phyloP scores from a whole-genome alignment of 2,113 vertebrate genomes.

The Oxyruncus cristatus region DNA sequence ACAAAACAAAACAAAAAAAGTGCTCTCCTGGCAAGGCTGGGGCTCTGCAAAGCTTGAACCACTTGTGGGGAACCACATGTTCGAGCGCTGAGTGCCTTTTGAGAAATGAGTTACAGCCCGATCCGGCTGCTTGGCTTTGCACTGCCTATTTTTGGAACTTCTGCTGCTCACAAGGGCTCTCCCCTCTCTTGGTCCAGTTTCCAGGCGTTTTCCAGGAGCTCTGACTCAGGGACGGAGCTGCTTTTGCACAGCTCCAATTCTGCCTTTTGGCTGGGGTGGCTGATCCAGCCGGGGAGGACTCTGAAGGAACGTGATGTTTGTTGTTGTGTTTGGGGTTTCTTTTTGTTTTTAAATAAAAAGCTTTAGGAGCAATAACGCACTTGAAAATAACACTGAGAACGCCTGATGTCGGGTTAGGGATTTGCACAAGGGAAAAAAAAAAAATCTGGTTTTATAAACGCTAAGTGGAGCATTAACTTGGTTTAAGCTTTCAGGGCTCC shows the following conservation, averaged over 20 bases:
- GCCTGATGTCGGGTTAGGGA: not conserved
- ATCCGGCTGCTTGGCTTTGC: not conserved
- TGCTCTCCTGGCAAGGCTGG: not conserved
- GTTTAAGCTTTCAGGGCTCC: not conserved
- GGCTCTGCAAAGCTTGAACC: not conserved
- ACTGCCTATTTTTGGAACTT: not conserved
- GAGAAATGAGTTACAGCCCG: not conserved
- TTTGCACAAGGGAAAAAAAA: not conserved
- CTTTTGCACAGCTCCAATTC: not conserved
- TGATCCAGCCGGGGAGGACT: not conserved
- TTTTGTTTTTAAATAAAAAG: not conserved
- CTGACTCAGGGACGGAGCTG: not conserved
- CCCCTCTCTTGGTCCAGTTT: not conserved
- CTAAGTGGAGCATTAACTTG: not conserved
- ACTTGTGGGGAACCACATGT: not conserved
- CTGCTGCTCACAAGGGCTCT: not conserved
- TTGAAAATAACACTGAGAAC: not conserved
- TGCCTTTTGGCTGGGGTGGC: not conserved
- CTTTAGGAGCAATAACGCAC: not conserved
- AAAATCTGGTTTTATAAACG: not conserved
- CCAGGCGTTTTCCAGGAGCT: not conserved
- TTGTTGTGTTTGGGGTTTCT: not conserved
- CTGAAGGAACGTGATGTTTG: too few relatives aligned
- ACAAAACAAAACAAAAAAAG: accelerated
- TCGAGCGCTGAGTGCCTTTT: not conserved